These are phyloP conservation scores for Bicyclus anynana DNA, from an alignment of 1,140 invertebrate genomes.

Conservation along the genomic window DNA sequence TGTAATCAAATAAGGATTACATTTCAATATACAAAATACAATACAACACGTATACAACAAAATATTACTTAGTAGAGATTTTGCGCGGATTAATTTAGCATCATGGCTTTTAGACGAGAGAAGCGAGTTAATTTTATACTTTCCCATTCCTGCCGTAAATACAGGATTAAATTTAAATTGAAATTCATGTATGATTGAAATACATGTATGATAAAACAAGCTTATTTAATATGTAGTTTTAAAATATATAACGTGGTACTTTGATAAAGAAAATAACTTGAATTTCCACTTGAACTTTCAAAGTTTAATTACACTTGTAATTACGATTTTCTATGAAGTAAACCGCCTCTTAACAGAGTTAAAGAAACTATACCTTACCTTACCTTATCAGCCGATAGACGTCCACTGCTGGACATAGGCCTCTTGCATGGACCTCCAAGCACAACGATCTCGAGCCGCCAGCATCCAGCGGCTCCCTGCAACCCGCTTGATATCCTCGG, in stretches of 20 bases:
- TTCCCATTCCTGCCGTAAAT: constrained; percentile 1
- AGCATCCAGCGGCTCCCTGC: no score
- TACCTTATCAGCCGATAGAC: no score
- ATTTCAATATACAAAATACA: neutral
- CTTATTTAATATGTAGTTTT: neutral
- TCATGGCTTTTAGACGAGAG: neutral
- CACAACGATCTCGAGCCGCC: no score
- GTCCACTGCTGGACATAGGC: no score
- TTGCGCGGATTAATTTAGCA: constrained; percentile 5
- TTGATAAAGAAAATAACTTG: no score
- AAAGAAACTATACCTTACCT: no score
- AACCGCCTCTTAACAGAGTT: no score
- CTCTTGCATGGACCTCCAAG: no score
- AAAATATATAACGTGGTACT: neutral
- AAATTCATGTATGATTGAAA: constrained; percentile 1
- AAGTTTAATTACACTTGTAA: no score
- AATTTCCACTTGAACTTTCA: no score
- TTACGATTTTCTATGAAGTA: no score
- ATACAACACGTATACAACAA: neutral
- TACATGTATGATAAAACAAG: neutral
- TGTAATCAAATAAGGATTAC: neutral
- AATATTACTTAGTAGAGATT: neutral
- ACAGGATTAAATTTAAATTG: constrained; percentile 6
- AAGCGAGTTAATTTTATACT: constrained; percentile 1
- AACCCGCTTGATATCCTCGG: no score